These are phyloP conservation scores for Zosterops borbonicus DNA, from an alignment of 2,113 vertebrate species.

Conservation along the genomic window DNA sequence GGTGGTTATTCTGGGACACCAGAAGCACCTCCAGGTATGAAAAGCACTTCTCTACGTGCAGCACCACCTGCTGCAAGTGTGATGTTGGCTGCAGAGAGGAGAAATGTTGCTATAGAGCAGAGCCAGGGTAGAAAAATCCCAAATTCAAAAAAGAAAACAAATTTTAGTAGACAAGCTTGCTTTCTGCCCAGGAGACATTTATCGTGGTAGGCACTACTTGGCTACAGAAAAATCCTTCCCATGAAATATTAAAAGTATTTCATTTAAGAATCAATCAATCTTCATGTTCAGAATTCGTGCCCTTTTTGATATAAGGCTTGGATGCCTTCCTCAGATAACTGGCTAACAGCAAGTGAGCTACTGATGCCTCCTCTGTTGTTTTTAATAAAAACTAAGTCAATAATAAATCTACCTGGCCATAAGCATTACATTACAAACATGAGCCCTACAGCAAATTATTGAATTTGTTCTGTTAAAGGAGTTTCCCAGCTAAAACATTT, in stretches of 20 bases:
- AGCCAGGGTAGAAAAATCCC: not conserved
- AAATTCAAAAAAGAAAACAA: not conserved
- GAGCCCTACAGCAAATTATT: not conserved
- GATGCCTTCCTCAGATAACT: not conserved
- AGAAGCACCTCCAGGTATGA: not conserved
- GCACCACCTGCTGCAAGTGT: not conserved
- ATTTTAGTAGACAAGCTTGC: not conserved
- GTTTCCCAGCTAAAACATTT: not conserved
- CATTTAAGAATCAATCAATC: not conserved
- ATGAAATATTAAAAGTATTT: conserved; percentile 17
- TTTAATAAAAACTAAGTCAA: conserved; percentile 14
- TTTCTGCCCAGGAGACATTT: not conserved
- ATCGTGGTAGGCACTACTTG: not conserved
- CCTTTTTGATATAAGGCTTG: not conserved
- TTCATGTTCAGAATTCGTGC: not conserved
- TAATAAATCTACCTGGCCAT: not conserved
- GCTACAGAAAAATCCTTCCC: not conserved
- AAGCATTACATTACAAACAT: not conserved
- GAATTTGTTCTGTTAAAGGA: not conserved
- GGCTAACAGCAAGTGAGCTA: not conserved
- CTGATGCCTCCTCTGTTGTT: not conserved
- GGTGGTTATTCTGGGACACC: not conserved
- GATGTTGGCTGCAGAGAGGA: not conserved
- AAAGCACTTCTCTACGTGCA: not conserved
- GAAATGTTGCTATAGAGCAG: not conserved